Evolutionary conservation across 2,797 vertebrate species (phyloP).

Genomic region (Diplodus sargus): DNA sequence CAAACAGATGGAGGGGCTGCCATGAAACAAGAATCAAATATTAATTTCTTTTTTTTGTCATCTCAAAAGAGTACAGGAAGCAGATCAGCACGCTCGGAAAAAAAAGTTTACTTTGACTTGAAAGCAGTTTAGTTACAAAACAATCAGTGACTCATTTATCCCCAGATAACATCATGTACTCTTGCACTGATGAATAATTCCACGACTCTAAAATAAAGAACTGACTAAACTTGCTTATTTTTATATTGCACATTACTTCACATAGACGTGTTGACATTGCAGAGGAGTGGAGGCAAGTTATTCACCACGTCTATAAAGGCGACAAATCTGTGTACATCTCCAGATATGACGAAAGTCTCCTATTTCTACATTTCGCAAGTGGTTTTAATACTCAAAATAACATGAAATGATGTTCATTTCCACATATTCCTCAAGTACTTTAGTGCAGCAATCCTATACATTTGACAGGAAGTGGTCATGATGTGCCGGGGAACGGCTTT

Average conservation of each 20-base stretch:
- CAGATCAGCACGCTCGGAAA: neutral
- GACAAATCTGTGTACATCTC: constrained; percentile 3
- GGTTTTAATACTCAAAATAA: constrained; percentile 2
- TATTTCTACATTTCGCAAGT: constrained; percentile 1
- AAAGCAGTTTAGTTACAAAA: constrained; percentile 18
- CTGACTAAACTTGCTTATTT: constrained; percentile 26
- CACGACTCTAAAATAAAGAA: constrained; percentile 39
- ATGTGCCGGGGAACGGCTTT: constrained; percentile 25
- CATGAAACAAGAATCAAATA: constrained; percentile 5
- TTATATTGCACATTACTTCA: constrained; percentile 18
- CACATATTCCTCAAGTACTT: constrained; percentile 19
- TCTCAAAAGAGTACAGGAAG: constrained; percentile 11
- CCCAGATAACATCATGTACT: constrained; percentile 21
- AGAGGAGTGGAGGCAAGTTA: constrained; percentile 22
- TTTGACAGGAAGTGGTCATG: constrained; percentile 25
- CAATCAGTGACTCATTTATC: constrained; percentile 32
- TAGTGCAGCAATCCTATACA: constrained; percentile 21
- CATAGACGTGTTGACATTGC: constrained; percentile 9
- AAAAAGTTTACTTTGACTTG: constrained; percentile 18
- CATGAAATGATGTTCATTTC: constrained; percentile 17
- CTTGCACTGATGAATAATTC: constrained; percentile 49
- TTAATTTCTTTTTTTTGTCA: constrained; percentile 7
- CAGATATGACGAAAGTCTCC: neutral
- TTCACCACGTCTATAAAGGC: constrained; percentile 12
- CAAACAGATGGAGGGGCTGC: neutral